Conservation (phyloP, 2,888 invertebrate genomes). For the Noctua comes region DNA sequence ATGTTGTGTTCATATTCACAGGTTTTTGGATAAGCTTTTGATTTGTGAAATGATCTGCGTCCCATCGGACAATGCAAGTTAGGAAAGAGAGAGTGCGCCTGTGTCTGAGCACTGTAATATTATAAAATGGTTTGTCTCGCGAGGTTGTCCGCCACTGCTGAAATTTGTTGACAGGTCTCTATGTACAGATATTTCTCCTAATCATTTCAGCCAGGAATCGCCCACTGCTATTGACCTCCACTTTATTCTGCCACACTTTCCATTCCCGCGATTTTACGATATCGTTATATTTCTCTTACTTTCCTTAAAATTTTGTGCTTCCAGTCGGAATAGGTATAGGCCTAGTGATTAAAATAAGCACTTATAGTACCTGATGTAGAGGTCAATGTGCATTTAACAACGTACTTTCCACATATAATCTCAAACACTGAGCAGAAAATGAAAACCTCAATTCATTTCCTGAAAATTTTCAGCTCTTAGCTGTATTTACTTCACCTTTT, state of each 20-base stretch:
- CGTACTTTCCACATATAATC: conserved; percentile 6
- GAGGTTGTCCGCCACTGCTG: neutral
- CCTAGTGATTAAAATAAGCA: neutral
- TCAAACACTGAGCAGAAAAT: conserved; percentile 52
- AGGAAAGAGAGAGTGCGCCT: neutral
- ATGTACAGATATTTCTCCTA: neutral
- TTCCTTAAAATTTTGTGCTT: neutral
- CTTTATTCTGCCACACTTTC: neutral
- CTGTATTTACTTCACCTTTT: conserved; percentile 61
- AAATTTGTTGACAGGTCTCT: neutral
- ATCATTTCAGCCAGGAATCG: neutral
- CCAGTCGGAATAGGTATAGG: neutral
- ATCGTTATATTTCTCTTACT: neutral
- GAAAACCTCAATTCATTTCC: conserved; percentile 59
- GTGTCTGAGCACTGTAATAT: neutral
- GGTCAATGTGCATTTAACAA: conserved; percentile 39
- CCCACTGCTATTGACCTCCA: neutral
- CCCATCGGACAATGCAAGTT: neutral
- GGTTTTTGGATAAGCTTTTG: too few relatives aligned
- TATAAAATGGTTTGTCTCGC: neutral
- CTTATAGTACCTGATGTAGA: neutral
- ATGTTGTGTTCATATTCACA: conserved; percentile 1
- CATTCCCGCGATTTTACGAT: neutral
- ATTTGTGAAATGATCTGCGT: conserved; percentile 1
- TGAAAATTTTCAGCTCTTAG: conserved; percentile 58